Evolutionary conservation across 1,140 invertebrate species (phyloP), one percentile per base, ranked within the genome.

Genomic region (Hylaeus anthracinus): DNA sequence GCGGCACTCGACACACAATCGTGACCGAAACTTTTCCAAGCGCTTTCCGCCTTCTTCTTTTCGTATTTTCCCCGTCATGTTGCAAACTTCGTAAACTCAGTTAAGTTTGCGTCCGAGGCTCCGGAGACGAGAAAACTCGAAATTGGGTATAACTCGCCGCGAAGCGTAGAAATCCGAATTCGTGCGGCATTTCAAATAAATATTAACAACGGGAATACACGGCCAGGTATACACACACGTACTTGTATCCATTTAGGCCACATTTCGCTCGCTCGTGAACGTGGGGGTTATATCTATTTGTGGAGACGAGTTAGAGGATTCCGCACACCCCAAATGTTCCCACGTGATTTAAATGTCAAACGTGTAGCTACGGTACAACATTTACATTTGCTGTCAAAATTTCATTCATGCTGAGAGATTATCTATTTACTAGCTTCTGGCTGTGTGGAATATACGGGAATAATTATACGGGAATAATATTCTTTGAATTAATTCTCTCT

Each of bases 121-220:
- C 26, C 4, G 41, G 15, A 69, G 1, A 6, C 39, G 39, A 15
- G 41, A 39, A 3, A 8, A n/a, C 56, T 63, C 37, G 53, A 66
- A 56, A 55, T 58, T 84, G 58, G 39, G 12, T 63, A 58, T 63
- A 56, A 51, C n/a, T 14, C 65, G 14, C 10, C 6, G 26, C 8
- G 26, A 43, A 65, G 51, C 51, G 3, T 14, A 43, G 41, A 15
- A 55, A 58, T 53, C 55, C 56, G 43, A 83, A 83, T 69, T 83
- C 74, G 51, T 51, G 53, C 10, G 60, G 56, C 45, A 43, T 70
- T 79, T 72, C 65, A 45, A 12, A 39, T 73, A 45, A 12, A 39
- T 73, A 69, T 58, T 56, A 48, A 53, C 39, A 61, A 45, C 3
- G 63, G n/a, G 51, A 82, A 78, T 55, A 10, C 5, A 45, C 12